Evolutionary conservation across 2,797 vertebrate species (phyloP), one percentile per base, ranked within the genome.

Genomic region (Oryzias sinensis): DNA sequence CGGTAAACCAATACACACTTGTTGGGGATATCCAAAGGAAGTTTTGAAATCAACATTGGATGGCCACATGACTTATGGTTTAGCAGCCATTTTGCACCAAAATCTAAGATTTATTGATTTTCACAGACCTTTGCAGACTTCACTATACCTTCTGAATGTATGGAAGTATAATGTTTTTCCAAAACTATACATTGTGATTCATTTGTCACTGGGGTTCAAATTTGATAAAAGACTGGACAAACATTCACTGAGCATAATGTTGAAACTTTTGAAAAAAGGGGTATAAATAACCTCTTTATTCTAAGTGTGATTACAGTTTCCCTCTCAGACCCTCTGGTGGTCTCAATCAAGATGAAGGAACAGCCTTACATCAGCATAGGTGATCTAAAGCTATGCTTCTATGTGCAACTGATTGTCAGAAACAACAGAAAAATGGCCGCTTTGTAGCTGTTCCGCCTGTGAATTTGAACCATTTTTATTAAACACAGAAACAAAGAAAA

Each of bases 281-380:
- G 41, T 63, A 66, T 71, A 83, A 72, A 81, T 62, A 72, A 61
- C 64, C 60, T 47, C 57, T 61, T 62, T 67, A 63, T 72, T 70
- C 55, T 70, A 70, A 76, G 46, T 18, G 53, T 84, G 75, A 83
- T 85, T 72, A 79, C 70, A 70, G 64, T 76, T 69, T 71, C 49
- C 45, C 72, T 70, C 66, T 81, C 70, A 82, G 79, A 62, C 54
- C 50, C 43, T 58, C 37, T n/a, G 53, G 70, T 67, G 58, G 71
- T 75, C 72, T 69, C 79, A 79, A 83, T 83, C 80, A 83, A 61
- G 61, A 59, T 61, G 59, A 75, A 72, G 65, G 70, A 82, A 74
- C 66, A 45, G 52, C 69, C 70, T 56, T 50, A 52, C 62, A 62
- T 69, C 73, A 68, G 33, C 33, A 37, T 62, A 70, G 29, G 72